Evolutionary conservation across 2,888 invertebrate species (phyloP).

Genomic region (Callinectes sapidus): DNA sequence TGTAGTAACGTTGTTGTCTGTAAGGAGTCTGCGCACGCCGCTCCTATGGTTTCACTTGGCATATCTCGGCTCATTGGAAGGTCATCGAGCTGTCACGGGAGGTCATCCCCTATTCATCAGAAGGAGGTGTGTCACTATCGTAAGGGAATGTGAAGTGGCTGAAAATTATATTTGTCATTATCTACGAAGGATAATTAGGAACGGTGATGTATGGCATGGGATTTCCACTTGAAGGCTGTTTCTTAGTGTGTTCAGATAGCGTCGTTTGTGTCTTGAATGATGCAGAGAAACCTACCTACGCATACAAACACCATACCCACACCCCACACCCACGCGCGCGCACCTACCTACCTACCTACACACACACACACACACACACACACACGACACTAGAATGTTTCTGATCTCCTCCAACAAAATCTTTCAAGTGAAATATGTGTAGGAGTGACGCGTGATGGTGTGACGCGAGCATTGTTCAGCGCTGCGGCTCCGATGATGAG

Average conservation of each 20-base stretch:
- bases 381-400: neutral
- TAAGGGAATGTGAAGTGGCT: neutral
- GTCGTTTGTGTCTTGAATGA: neutral
- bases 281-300: neutral
- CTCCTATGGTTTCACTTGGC: slow-evolving; percentile 13
- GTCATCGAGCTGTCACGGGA: neutral
- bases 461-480: neutral
- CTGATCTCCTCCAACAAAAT: neutral
- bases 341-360: no score
- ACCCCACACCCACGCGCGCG: slow-evolving; percentile 10
- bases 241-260: neutral
- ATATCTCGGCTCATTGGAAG: neutral
- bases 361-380: slow-evolving; percentile 43
- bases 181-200: neutral
- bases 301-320: slow-evolving; percentile 35
- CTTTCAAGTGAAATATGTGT: neutral
- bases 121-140: neutral
- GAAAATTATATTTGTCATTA: neutral
- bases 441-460: neutral
- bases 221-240: neutral
- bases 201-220: neutral
- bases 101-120: neutral
- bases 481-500: neutral
- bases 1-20: neutral
- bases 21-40: neutral